A percentile compares a stretch with the other conserved stretches of the same genome.
These are phyloP conservation scores for Triplophysa dalaica DNA, from an alignment of 2,113 vertebrate species.

Conservation along the genomic window DNA sequence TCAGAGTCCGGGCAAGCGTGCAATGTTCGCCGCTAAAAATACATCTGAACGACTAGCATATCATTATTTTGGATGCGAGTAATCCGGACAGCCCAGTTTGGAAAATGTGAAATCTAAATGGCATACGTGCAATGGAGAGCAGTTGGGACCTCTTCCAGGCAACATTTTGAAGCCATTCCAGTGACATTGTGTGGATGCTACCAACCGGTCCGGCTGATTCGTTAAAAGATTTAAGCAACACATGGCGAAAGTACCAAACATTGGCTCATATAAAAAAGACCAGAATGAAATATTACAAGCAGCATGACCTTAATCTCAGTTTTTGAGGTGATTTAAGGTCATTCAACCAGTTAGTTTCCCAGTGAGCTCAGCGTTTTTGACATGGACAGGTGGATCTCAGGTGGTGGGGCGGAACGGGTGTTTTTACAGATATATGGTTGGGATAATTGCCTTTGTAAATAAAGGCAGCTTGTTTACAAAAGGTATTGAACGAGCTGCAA, in stretches of 20 bases:
- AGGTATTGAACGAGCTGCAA: constrained; percentile 90
- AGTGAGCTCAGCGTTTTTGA: not conserved
- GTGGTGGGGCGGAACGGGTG: not conserved
- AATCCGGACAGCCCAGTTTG: not conserved
- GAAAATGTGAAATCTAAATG: constrained; percentile 27
- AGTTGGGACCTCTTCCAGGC: not conserved
- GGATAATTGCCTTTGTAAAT: constrained; percentile 87
- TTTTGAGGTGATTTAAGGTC: constrained; percentile 23
- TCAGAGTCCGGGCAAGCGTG: constrained; percentile 31
- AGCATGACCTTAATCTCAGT: constrained; percentile 2
- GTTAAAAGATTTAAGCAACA: not conserved
- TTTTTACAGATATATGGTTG: constrained; percentile 49
- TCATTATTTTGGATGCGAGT: constrained; percentile 42
- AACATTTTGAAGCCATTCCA: not conserved
- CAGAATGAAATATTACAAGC: constrained; percentile 8
- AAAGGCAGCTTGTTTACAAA: constrained; percentile 94
- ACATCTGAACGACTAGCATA: constrained; percentile 20
- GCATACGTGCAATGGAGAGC: not conserved
- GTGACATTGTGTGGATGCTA: not conserved
- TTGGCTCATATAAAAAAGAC: constrained; percentile 17
- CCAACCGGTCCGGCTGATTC: not conserved
- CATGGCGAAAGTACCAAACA: constrained; percentile 26
- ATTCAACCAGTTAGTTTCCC: constrained; percentile 21
- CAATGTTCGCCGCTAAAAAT: constrained; percentile 53
- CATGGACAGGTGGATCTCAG: constrained; percentile 21